A percentile compares a stretch with the other conserved stretches of the same genome.
Conservation (phyloP, 1,140 invertebrate species). For the Drosophila watanabei region DNA sequence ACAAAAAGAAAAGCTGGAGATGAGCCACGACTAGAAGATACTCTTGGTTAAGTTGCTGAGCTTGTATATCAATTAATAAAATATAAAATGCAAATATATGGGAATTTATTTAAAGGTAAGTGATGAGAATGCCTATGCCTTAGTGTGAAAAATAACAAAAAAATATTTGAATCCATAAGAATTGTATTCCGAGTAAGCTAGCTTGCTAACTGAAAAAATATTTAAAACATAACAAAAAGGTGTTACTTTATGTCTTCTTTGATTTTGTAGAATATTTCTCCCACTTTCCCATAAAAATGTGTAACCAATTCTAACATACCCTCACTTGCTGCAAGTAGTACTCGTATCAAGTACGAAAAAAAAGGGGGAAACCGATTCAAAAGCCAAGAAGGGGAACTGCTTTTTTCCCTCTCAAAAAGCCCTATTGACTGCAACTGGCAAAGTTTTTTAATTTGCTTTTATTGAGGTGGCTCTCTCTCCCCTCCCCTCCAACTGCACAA, state of each 20-base stretch:
- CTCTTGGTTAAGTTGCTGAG: neutral
- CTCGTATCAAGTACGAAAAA: neutral
- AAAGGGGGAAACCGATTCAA: constrained; percentile 44
- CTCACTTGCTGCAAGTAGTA: neutral
- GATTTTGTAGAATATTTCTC: neutral
- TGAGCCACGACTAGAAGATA: neutral
- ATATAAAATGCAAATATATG: neutral
- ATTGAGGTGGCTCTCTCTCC: constrained; percentile 65
- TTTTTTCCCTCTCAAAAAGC: neutral
- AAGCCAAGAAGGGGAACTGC: constrained; percentile 21
- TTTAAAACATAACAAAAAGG: neutral
- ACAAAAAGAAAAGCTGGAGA: neutral
- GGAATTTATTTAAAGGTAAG: neutral
- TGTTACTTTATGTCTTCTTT: neutral
- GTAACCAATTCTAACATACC: neutral
- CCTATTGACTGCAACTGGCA: constrained; percentile 40
- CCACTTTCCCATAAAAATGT: neutral
- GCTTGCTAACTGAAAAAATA: too few relatives aligned
- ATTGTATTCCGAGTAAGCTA: neutral
- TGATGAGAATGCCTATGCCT: neutral
- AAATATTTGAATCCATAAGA: neutral
- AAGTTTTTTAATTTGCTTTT: constrained; percentile 84
- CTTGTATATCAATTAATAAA: neutral
- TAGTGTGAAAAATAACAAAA: neutral
- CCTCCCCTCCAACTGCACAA: constrained; percentile 46